Percentiles rank a stretch among this genome's conserved stretches.
These are phyloP conservation scores for Ptychadena robeensis DNA, from an alignment of 2,797 vertebrate species.

Conservation along the genomic window DNA sequence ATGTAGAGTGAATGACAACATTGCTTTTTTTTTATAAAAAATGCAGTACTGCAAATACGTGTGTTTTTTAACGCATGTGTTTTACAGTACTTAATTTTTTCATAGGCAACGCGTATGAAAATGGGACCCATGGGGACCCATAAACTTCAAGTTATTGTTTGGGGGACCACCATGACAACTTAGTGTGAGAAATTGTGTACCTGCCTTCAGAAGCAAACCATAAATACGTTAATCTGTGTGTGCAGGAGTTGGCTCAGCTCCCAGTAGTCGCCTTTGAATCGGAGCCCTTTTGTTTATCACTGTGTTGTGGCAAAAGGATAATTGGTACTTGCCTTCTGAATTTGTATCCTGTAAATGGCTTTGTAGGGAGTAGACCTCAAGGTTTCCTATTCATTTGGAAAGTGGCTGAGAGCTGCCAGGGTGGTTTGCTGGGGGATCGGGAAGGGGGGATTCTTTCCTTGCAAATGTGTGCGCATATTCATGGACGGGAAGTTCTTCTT, in stretches of 20 bases:
- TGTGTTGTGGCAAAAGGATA: constrained; percentile 25
- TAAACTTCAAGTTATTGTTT: background rate
- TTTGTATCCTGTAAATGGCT: constrained; percentile 61
- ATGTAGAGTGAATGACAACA: too few species aligned
- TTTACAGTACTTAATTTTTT: too few species aligned
- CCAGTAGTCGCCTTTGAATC: constrained; percentile 17
- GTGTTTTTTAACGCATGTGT: too few species aligned
- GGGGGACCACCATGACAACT: constrained; percentile 18
- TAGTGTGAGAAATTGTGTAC: constrained; percentile 21
- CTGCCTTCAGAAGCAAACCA: background rate
- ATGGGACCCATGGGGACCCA: too few species aligned
- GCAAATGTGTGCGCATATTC: constrained; percentile 5
- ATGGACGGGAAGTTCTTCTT: constrained; percentile 10
- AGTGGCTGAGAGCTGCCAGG: constrained; percentile 11
- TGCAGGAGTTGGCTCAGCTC: background rate
- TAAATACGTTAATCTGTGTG: constrained; percentile 7
- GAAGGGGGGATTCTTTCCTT: background rate
- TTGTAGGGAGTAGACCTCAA: constrained; percentile 52
- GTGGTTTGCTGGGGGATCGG: constrained; percentile 1
- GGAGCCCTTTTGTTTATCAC: constrained; percentile 4
- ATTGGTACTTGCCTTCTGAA: constrained; percentile 58
- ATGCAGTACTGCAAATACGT: too few species aligned
- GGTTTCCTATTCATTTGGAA: constrained; percentile 56
- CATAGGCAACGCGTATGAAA: too few species aligned
- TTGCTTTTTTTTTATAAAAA: too few species aligned